These are phyloP conservation scores for Bombylius discolor DNA, from an alignment of 2,888 invertebrate species.

Conservation along the genomic window DNA sequence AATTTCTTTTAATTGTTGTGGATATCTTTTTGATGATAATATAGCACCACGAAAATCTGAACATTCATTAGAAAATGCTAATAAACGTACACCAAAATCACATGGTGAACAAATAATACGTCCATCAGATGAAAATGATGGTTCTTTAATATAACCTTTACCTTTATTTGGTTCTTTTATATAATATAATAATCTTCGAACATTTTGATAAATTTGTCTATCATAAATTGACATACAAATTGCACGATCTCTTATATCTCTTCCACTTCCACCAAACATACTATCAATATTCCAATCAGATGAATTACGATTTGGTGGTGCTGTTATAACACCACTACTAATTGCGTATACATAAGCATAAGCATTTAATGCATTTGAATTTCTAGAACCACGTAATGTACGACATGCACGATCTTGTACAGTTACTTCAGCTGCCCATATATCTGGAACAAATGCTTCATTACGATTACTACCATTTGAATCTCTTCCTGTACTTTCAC, in stretches of 20 bases:
- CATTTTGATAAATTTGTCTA: constrained; percentile 39
- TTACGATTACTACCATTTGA: constrained; percentile 7
- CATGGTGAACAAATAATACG: constrained; percentile 83
- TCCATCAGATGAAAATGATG: constrained; percentile 83
- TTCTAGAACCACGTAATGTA: constrained; percentile 24
- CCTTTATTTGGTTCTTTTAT: constrained; percentile 79
- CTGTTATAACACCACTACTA: constrained; percentile 32
- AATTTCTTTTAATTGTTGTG: constrained; percentile 48
- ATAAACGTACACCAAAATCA: constrained; percentile 70
- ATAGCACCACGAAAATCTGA: constrained; percentile 59
- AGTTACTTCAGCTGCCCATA: constrained; percentile 36
- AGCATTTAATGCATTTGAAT: constrained; percentile 25
- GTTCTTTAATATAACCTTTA: constrained; percentile 83
- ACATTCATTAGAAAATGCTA: constrained; percentile 66
- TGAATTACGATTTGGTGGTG: neutral
- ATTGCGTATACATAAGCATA: constrained; percentile 36
- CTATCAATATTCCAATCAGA: constrained; percentile 1
- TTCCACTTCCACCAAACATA: neutral
- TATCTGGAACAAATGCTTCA: constrained; percentile 31
- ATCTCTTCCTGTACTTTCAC: neutral
- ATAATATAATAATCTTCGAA: constrained; percentile 67
- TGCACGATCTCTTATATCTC: neutral
- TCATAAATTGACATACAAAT: constrained; percentile 4
- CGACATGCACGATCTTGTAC: constrained; percentile 31
- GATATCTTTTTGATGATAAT: constrained; percentile 35